A percentile compares a stretch with the other conserved stretches of the same genome.
Evolutionary conservation across 2,113 vertebrate genomes (phyloP).

Genomic region (Cyphomyrus discorhynchus): DNA sequence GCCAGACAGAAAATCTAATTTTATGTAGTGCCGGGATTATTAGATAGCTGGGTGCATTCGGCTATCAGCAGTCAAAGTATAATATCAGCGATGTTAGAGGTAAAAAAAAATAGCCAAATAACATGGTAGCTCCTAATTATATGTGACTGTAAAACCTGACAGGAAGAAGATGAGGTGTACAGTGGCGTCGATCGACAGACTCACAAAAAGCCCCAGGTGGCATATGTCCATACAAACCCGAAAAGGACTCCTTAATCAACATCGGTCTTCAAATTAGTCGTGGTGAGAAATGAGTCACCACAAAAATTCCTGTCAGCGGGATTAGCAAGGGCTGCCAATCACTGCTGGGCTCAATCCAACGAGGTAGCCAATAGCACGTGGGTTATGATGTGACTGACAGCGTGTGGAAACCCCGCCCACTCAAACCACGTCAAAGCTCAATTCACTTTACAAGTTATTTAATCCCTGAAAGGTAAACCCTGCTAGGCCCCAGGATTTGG

Average conservation of each 20-base stretch:
- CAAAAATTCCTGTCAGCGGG: neutral
- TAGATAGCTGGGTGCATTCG: neutral
- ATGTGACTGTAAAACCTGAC: neutral
- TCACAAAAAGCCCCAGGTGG: neutral
- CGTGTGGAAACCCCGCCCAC: neutral
- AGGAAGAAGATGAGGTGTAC: neutral
- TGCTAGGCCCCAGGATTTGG: neutral
- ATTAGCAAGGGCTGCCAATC: neutral
- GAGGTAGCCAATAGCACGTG: neutral
- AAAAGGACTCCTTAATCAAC: neutral
- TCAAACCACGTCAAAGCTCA: neutral
- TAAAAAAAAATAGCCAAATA: neutral
- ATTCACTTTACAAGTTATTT: neutral
- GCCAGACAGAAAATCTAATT: neutral
- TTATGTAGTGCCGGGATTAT: neutral
- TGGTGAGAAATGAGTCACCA: neutral
- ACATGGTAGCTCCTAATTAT: neutral
- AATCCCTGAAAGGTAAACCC: neutral
- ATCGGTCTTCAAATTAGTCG: neutral
- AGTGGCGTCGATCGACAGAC: neutral
- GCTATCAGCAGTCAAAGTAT: neutral
- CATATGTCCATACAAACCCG: neutral
- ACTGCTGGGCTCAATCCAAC: neutral
- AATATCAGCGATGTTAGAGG: neutral
- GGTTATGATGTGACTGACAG: neutral